A percentile compares a stretch with the other conserved stretches of the same genome.
Evolutionary conservation across 1,140 invertebrate genomes (phyloP).

Genomic region (Heliconius hewitsoni): DNA sequence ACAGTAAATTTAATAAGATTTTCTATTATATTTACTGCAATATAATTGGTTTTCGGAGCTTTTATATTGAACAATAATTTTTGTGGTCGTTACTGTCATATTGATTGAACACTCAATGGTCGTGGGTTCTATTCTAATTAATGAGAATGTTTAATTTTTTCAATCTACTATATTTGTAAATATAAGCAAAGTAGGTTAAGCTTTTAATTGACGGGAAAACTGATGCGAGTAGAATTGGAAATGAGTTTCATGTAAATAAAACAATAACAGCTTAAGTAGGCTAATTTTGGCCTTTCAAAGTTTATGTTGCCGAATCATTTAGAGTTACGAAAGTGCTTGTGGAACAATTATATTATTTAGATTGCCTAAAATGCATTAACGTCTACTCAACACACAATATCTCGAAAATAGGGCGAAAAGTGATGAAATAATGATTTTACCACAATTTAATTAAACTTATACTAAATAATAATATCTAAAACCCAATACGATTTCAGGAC

Average conservation of each 20-base stretch:
- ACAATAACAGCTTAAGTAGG: neutral
- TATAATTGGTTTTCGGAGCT: too few relatives aligned
- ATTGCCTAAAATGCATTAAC: neutral
- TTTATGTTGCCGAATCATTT: neutral
- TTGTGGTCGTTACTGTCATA: too few relatives aligned
- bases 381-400: too few relatives aligned
- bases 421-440: too few relatives aligned
- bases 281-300: neutral
- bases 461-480: neutral
- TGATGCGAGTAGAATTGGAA: neutral
- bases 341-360: neutral
- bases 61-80: too few relatives aligned
- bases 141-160: neutral
- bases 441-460: neutral
- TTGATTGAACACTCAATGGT: too few relatives aligned
- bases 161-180: neutral
- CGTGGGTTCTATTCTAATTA: neutral
- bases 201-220: neutral
- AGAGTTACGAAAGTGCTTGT: neutral
- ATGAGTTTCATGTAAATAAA: neutral
- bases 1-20: too few relatives aligned
- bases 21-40: too few relatives aligned
- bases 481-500: neutral
- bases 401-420: too few relatives aligned
- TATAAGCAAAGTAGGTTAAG: conserved; percentile 4